These are phyloP conservation scores for Orientallactaga bullata DNA, from an alignment of 2,113 vertebrate genomes.

Conservation along the genomic window DNA sequence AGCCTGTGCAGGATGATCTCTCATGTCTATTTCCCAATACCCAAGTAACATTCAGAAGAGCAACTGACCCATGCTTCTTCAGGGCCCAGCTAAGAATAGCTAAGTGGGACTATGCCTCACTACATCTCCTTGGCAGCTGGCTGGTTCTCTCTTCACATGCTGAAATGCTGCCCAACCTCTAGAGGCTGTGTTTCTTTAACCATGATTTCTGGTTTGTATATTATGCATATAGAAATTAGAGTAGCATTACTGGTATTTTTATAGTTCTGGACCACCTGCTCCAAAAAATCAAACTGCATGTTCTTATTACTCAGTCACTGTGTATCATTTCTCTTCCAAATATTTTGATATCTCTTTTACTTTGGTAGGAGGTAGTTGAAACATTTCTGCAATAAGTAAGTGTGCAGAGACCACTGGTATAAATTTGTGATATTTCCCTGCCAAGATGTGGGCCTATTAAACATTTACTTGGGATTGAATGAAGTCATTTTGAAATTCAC, in stretches of 20 bases:
- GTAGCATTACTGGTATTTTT: constrained; percentile 22
- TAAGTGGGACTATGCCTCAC: no score
- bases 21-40: background rate
- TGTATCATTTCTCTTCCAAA: constrained; percentile 15
- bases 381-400: background rate
- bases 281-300: constrained; percentile 18
- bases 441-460: constrained; percentile 22
- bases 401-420: background rate
- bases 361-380: constrained; percentile 48
- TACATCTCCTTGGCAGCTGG: background rate
- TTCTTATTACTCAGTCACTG: background rate
- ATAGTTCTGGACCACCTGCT: background rate
- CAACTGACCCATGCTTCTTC: background rate
- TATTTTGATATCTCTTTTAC: background rate
- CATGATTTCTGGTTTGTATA: background rate
- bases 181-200: background rate
- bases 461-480: constrained; percentile 58
- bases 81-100: background rate
- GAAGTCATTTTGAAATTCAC: constrained; percentile 61
- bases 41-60: background rate
- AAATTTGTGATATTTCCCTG: constrained; percentile 50
- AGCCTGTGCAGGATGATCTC: background rate
- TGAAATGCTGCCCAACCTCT: background rate
- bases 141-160: background rate
- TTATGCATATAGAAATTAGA: background rate